Base-by-base conservation (phyloP, 1,140 invertebrate species). In the Micrasema longulum region DNA sequence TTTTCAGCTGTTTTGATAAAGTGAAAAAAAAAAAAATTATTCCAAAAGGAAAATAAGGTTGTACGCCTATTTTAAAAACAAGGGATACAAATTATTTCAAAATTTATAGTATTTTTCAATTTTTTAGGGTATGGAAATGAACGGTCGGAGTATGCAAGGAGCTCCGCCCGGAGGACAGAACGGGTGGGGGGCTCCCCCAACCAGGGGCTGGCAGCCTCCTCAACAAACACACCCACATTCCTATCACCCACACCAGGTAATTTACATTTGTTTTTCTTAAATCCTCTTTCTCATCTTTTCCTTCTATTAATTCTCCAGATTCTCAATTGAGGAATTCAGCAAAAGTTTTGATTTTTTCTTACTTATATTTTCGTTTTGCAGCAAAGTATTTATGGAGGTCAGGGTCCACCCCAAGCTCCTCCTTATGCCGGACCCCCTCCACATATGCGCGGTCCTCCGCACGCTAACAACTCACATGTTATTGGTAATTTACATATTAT, bases 181-280 rank as follows among this genome's bases (percentile, higher is more conserved):
- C 89, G 92, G 47, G 90, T 91, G 31, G 89, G 89, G 0, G 52
- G 79, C 80, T 77, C 50, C 73, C 2, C 62, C 76, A 48, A 47
- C 50, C 43, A 63, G 67, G 47, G 72, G 66, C 72, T 52, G 45
- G 68, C 71, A 63, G 48, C 68, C 35, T 14, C 69, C 12, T 71
- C 83, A 18, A 81, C 81, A 89, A 73, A 78, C 86, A 2, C 87
- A 86, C 69, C 87, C 87, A 43, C 88, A 85, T 76, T 85, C 86
- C 77, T 77, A 87, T 77, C 81, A 86, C 76, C 81, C 89, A 26
- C 78, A 83, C 75, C 79, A 81, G 67, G 74, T 76, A 22, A 43
- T 22, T 43, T 41, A 35, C 14, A 18, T 36, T 57, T n/a, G n/a
- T n/a, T n/a, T n/a, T n/a, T n/a, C n/a, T n/a, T n/a, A n/a, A n/a